Evolutionary conservation across 2,888 invertebrate species (phyloP), one percentile per base, ranked within the genome.

Genomic region (Cantharis rustica): DNA sequence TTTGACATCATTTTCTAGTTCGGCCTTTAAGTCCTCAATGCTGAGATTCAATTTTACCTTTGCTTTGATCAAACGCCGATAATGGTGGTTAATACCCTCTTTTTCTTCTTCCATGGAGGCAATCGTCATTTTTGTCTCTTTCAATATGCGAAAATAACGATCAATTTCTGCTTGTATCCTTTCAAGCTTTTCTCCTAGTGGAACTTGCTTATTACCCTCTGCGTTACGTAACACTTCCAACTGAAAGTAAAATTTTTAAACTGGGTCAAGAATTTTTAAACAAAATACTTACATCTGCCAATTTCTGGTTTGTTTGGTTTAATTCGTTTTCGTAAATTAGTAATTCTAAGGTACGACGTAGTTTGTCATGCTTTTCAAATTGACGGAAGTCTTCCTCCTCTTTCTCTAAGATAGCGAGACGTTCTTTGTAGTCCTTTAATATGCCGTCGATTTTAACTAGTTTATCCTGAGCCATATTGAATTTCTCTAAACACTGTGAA

Each of bases 301-400:
- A 89, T 84, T 98, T 98, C 81, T 95, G 93, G 83, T 96, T 95
- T 20, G 97, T 97, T 83, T 99, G 99, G 83, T 95, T 95, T 73
- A 98, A 91, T 86, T 99, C 99, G 2, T 97, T 94, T 87, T 99
- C 98, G 84, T 98, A 97, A 85, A 99, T 98, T 68, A 99, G 98
- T 87, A 98, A 99, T 88, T 99, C 99, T 10, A 99, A 89, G 26
- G 98, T 96, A 63, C 98, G 92, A 17, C 99, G 91, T 83, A 96
- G 95, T 86, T 98, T 96, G 86, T 99, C 99, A 95, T 97, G 97
- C 85, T 97, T 96, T 89, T 99, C 99, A 88, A 99, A 99, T 85
- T 99, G 98, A 86, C 98, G 99, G 74, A 99, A 88, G 86, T 99
- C 99, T 86, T 99, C 99, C 84, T 99, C 99, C 88, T 99, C 99